Percentiles rank a stretch among this genome's conserved stretches.
Evolutionary conservation across 1,140 invertebrate genomes (phyloP).

Genomic region (Drosophila orosa): DNA sequence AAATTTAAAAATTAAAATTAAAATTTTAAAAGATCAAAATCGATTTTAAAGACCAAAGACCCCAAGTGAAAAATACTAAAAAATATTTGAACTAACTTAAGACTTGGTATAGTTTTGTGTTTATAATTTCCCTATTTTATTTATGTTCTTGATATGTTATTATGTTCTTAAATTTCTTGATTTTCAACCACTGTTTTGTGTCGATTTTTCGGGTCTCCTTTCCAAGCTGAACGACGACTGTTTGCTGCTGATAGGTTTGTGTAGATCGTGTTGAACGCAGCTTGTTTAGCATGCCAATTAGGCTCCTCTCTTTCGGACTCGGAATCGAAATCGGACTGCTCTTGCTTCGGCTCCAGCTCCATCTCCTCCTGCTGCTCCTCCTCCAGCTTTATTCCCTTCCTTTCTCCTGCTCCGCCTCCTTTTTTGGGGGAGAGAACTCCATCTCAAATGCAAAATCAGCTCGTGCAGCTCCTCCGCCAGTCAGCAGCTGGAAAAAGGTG

Average conservation of each 20-base stretch:
- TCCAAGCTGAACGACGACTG: slow-evolving; percentile 33
- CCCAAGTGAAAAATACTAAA: too few species aligned
- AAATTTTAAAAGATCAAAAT: neutral
- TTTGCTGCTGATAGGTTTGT: slow-evolving; percentile 65
- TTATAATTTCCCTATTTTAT: neutral
- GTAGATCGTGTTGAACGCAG: slow-evolving; percentile 82
- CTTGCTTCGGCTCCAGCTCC: neutral
- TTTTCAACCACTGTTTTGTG: slow-evolving; percentile 29
- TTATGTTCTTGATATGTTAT: too few species aligned
- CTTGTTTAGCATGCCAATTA: slow-evolving; percentile 83
- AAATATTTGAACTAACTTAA: neutral
- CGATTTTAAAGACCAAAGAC: neutral
- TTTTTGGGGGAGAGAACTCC: slow-evolving; percentile 22
- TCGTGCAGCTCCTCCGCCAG: slow-evolving; percentile 59
- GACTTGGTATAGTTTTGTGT: neutral
- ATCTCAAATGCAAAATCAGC: slow-evolving; percentile 81
- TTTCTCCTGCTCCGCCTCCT: slow-evolving; percentile 13
- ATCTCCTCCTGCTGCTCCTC: neutral
- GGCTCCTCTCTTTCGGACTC: slow-evolving; percentile 54
- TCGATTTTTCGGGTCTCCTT: slow-evolving; percentile 19
- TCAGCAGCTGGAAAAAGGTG: slow-evolving; percentile 72
- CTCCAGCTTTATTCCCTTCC: neutral
- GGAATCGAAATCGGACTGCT: slow-evolving; percentile 43
- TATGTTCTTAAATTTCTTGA: too few species aligned
- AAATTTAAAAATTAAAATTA: neutral